phyloP scores from a whole-genome alignment of 92 coral and sea anemone species.

The Siderastrea radians region DNA sequence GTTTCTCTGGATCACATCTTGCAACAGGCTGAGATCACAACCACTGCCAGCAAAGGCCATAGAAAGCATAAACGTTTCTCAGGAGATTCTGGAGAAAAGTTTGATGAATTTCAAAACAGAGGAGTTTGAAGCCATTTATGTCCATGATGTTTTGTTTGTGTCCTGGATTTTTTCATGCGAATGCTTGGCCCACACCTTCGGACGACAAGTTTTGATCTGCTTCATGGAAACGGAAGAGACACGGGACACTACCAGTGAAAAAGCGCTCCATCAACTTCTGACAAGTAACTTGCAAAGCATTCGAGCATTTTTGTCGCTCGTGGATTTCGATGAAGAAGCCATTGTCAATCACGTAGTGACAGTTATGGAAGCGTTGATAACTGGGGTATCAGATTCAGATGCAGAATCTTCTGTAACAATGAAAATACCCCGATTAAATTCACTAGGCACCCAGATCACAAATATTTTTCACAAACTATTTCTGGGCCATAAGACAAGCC shows the following conservation, averaged over 20 bases:
- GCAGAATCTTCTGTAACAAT: neutral
- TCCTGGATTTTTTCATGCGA: conserved; percentile 80
- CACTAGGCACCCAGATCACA: conserved; percentile 21
- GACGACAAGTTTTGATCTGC: conserved; percentile 44
- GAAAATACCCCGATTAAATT: neutral
- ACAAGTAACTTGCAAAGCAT: conserved; percentile 23
- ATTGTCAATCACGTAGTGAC: conserved; percentile 22
- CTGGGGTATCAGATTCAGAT: neutral
- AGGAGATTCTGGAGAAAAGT: conserved; percentile 46
- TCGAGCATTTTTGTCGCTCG: conserved; percentile 47
- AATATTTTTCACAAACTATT: conserved; percentile 86
- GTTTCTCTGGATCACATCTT: conserved; percentile 57
- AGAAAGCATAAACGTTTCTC: conserved; percentile 56
- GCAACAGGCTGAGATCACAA: conserved; percentile 20
- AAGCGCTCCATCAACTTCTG: conserved; percentile 25
- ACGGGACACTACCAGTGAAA: neutral
- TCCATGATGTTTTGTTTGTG: conserved; percentile 64
- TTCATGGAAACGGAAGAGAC: conserved; percentile 1
- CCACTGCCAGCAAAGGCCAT: conserved; percentile 16
- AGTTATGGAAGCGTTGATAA: conserved; percentile 44
- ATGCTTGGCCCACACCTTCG: conserved; percentile 57
- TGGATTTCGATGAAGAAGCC: conserved; percentile 13
- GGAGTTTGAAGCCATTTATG: conserved; percentile 56
- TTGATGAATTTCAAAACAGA: conserved; percentile 58
- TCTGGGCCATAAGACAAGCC: conserved; percentile 62